phyloP scores from a whole-genome alignment of 2,113 vertebrate genomes.

The Thamnophis sirtalis region DNA sequence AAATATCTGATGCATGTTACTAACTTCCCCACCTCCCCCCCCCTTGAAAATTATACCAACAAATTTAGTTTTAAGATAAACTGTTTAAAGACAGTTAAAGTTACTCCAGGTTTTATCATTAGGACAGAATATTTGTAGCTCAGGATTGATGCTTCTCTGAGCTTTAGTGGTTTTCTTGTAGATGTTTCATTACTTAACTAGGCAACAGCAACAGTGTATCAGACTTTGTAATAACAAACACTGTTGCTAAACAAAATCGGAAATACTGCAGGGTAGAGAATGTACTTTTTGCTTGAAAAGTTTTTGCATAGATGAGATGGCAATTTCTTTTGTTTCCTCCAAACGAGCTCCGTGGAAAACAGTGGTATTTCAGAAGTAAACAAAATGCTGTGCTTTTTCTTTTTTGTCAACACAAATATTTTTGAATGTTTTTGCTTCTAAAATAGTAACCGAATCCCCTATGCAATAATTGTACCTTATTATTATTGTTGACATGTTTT shows the following conservation, averaged over 20 bases:
- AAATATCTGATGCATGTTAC: not conserved
- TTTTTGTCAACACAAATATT: not conserved
- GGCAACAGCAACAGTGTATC: not conserved
- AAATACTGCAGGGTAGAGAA: not conserved
- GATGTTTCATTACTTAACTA: not conserved
- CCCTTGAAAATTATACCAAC: not conserved
- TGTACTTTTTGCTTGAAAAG: not conserved
- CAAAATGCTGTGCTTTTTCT: not conserved
- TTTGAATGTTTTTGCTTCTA: not conserved
- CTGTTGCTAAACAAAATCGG: not conserved
- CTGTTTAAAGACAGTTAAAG: conserved; percentile 30
- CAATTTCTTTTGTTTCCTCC: not conserved
- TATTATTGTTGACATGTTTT: not conserved
- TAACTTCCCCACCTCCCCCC: not conserved
- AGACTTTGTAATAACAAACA: not conserved
- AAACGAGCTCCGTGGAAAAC: not conserved
- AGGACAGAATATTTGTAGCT: not conserved
- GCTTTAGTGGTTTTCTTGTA: not conserved
- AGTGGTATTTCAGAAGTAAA: not conserved
- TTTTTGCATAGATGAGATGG: not conserved
- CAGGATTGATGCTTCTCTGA: not conserved
- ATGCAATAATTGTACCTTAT: not conserved
- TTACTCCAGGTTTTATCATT: conserved; percentile 10
- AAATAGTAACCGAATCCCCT: not conserved
- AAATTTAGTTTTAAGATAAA: not conserved